Evolutionary conservation across 2,113 vertebrate genomes (phyloP).

Genomic region (Tenrec ecaudatus): DNA sequence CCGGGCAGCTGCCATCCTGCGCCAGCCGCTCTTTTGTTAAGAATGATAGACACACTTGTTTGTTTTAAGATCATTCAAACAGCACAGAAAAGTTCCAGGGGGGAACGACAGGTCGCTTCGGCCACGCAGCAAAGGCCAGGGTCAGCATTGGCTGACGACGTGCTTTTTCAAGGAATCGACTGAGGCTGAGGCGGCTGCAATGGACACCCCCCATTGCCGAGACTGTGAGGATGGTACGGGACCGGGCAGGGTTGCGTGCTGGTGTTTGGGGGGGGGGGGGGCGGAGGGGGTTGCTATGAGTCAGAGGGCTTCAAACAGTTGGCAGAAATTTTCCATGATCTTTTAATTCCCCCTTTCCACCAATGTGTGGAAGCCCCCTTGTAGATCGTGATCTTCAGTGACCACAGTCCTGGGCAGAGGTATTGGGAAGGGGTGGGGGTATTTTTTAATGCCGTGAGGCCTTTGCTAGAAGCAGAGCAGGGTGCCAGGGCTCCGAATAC

Average conservation of each 20-base stretch:
- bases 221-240: too few relatives aligned
- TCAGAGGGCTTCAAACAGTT: too few relatives aligned
- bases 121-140: not conserved
- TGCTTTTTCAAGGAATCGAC: too few relatives aligned
- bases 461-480: slow-evolving; percentile 49
- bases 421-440: not conserved
- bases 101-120: not conserved
- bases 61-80: not conserved
- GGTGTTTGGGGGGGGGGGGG: too few relatives aligned
- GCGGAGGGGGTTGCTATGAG: too few relatives aligned
- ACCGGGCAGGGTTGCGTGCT: too few relatives aligned
- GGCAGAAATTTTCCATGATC: too few relatives aligned
- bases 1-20: not conserved
- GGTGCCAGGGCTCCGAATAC: slow-evolving; percentile 42
- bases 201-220: too few relatives aligned
- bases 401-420: not conserved
- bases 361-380: not conserved
- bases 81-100: not conserved
- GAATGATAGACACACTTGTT: not conserved
- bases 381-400: not conserved
- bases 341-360: too few relatives aligned
- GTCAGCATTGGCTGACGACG: too few relatives aligned
- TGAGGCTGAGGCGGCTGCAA: too few relatives aligned
- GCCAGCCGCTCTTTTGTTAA: not conserved
- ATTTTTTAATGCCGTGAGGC: slow-evolving; percentile 62